Conservation (phyloP, 2,888 invertebrate genomes). For the Pandemis corylana region DNA sequence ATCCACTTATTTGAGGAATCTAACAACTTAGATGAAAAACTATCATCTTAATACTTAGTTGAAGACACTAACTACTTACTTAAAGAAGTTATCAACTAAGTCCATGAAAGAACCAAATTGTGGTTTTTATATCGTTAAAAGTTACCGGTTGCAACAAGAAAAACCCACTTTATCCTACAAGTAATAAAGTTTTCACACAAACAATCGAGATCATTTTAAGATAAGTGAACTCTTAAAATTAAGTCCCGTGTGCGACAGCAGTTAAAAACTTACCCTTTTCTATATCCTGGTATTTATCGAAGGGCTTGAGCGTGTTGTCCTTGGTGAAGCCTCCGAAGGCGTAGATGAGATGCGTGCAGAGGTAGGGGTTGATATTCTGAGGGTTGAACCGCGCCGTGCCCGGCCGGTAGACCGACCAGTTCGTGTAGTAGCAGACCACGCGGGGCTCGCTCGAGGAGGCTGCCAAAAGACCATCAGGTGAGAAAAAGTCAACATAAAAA, state of each 20-base stretch:
- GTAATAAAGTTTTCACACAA: too few species aligned
- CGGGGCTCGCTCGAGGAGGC: constrained; percentile 85
- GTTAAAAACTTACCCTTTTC: constrained; percentile 90
- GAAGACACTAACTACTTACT: too few species aligned
- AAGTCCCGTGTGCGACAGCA: not conserved
- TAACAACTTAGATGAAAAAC: too few species aligned
- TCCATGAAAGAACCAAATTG: too few species aligned
- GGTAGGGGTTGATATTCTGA: constrained; percentile 97
- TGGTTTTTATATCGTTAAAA: too few species aligned
- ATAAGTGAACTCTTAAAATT: too few species aligned
- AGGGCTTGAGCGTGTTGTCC: constrained; percentile 95
- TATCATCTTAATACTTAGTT: too few species aligned
- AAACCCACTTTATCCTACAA: too few species aligned
- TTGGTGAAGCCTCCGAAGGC: constrained; percentile 97
- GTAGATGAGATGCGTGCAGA: constrained; percentile 96
- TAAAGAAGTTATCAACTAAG: too few species aligned
- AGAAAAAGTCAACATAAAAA: not conserved
- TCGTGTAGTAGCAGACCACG: constrained; percentile 96
- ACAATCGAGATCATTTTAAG: too few species aligned
- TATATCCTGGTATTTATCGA: constrained; percentile 97
- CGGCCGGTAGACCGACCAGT: constrained; percentile 96
- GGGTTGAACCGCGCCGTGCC: constrained; percentile 96
- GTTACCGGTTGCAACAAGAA: too few species aligned
- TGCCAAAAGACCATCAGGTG: constrained; percentile 48
- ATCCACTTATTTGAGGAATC: too few species aligned